Conservation (phyloP, 2,888 invertebrate species). For the Acanthococcus lagerstroemiae region DNA sequence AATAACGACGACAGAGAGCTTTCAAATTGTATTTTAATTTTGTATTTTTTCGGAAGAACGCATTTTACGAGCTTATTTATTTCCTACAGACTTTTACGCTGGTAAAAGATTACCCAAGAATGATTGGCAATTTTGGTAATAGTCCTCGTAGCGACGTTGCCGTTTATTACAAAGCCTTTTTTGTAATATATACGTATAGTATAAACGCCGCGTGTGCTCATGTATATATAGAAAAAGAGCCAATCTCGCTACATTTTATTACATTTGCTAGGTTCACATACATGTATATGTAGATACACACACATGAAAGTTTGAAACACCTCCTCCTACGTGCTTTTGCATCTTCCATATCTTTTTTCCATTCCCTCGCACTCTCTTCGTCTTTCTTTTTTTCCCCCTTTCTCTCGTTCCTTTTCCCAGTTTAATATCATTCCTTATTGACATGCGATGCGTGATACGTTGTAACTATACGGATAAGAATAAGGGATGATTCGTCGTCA, state of each 20-base stretch:
- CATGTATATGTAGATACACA: neutral
- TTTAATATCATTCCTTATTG: constrained; percentile 30
- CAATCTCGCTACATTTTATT: constrained; percentile 27
- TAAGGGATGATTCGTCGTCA: constrained; percentile 29
- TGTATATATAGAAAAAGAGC: constrained; percentile 14
- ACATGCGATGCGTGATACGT: constrained; percentile 29
- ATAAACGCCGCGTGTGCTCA: neutral
- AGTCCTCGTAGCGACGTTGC: constrained; percentile 12
- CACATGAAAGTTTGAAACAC: neutral
- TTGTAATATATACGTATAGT: neutral
- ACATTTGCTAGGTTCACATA: constrained; percentile 18
- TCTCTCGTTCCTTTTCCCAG: constrained; percentile 4
- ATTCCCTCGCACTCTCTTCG: neutral
- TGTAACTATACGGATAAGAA: constrained; percentile 26
- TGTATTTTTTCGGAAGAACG: neutral
- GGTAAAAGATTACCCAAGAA: constrained; percentile 6
- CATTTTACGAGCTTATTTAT: neutral
- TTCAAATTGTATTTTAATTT: neutral
- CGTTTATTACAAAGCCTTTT: constrained; percentile 14
- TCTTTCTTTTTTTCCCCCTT: neutral
- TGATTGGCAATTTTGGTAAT: constrained; percentile 27
- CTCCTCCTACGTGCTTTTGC: constrained; percentile 22
- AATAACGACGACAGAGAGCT: too few relatives aligned
- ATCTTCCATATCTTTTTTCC: constrained; percentile 16
- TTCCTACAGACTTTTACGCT: neutral